Evolutionary conservation across 2,888 invertebrate species (phyloP).

Genomic region (Leistus spinibarbis): DNA sequence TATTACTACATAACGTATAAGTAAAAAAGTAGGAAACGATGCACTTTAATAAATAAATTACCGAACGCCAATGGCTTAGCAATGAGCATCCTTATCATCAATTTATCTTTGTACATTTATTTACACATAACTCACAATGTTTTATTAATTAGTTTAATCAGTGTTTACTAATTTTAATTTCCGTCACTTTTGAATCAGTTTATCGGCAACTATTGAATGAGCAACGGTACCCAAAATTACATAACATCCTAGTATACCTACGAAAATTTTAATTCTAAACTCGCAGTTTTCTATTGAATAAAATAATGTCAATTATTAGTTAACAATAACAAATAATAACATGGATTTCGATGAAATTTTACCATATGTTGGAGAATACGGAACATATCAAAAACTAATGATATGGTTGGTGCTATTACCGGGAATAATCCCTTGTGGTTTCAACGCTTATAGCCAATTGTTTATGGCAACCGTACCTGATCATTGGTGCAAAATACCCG

Average conservation of each 20-base stretch:
- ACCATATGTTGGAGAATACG: slow-evolving; percentile 74
- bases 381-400: slow-evolving; percentile 76
- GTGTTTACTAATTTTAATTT: not conserved
- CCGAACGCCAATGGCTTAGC: not conserved
- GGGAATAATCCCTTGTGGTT: slow-evolving; percentile 79
- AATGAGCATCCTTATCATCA: not conserved
- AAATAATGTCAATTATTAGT: not conserved
- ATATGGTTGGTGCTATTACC: slow-evolving; percentile 77
- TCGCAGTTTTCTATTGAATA: too few relatives aligned
- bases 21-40: too few relatives aligned
- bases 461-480: slow-evolving; percentile 77
- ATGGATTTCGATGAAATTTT: slow-evolving; percentile 82
- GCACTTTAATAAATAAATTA: not conserved
- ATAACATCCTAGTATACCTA: too few relatives aligned
- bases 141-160: not conserved
- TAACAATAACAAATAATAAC: not conserved
- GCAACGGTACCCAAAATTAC: not conserved
- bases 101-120: not conserved
- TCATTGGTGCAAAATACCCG: slow-evolving; percentile 70
- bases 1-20: too few relatives aligned
- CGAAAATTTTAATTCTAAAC: too few relatives aligned
- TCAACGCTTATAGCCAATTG: slow-evolving; percentile 81
- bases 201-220: not conserved
- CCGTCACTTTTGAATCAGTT: not conserved
- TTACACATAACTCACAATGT: not conserved